phyloP scores from a whole-genome alignment of 2,113 vertebrate species.

The Malaclemys terrapin region DNA sequence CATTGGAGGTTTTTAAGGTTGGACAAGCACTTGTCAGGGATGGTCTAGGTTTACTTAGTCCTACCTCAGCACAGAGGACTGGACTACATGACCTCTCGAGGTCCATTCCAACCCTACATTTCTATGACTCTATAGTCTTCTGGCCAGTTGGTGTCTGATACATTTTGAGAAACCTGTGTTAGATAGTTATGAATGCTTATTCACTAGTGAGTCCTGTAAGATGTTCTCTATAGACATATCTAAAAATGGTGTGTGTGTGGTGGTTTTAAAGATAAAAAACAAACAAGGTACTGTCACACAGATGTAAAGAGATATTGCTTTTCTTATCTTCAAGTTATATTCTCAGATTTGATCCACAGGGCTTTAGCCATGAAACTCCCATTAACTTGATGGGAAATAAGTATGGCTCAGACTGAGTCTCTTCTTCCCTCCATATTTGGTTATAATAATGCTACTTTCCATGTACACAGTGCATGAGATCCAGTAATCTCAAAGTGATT shows the following conservation, averaged over 20 bases:
- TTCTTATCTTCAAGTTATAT: slow-evolving; percentile 2
- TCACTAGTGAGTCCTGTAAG: no score
- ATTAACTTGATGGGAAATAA: slow-evolving; percentile 34
- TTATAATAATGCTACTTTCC: not conserved
- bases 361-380: slow-evolving; percentile 23
- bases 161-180: not conserved
- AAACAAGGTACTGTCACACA: not conserved
- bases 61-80: no score
- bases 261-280: not conserved
- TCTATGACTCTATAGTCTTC: no score
- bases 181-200: not conserved
- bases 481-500: not conserved
- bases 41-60: no score
- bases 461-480: not conserved
- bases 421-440: not conserved
- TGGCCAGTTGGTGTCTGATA: no score
- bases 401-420: not conserved
- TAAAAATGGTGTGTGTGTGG: not conserved
- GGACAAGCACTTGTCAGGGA: no score
- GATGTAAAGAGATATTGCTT: not conserved
- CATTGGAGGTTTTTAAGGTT: no score
- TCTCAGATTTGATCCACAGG: slow-evolving; percentile 42
- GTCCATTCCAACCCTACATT: no score
- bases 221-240: not conserved
- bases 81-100: no score